These are phyloP conservation scores for Promerops cafer DNA, from an alignment of 2,113 vertebrate species.

Conservation along the genomic window DNA sequence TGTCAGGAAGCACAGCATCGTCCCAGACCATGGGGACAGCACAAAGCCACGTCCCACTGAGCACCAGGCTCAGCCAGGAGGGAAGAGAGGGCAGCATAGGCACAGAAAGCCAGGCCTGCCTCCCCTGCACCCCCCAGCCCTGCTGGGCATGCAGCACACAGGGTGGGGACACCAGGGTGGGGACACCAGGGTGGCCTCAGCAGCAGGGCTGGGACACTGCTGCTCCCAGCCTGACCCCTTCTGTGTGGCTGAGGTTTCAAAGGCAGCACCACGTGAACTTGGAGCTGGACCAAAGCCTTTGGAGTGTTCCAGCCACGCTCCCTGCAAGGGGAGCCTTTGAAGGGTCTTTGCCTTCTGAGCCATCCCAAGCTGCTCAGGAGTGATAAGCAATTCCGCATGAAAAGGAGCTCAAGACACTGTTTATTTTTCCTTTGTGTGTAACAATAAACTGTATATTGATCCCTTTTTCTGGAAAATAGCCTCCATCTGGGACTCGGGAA, in stretches of 20 bases:
- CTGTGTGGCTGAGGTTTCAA: background rate
- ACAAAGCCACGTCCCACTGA: rapidly evolving
- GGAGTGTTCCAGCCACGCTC: background rate
- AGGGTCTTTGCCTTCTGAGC: background rate
- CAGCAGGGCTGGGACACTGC: too few relatives aligned
- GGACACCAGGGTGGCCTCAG: background rate
- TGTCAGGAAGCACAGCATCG: rapidly evolving
- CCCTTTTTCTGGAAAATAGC: background rate
- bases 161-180: background rate
- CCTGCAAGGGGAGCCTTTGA: background rate
- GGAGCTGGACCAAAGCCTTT: background rate
- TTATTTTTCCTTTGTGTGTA: background rate
- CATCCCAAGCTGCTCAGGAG: constrained; percentile 9
- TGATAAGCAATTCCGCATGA: constrained; percentile 30
- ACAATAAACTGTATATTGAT: background rate
- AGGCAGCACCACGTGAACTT: background rate
- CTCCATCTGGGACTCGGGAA: background rate
- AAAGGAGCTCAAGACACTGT: constrained; percentile 23
- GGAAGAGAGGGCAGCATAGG: rapidly evolving
- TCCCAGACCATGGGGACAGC: rapidly evolving
- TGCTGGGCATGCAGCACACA: rapidly evolving
- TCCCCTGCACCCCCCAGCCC: background rate
- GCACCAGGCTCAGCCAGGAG: background rate
- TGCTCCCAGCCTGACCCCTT: background rate
- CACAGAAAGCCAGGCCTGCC: background rate